Evolutionary conservation across 2,113 vertebrate species (phyloP).

Genomic region (Eleginops maclovinus): DNA sequence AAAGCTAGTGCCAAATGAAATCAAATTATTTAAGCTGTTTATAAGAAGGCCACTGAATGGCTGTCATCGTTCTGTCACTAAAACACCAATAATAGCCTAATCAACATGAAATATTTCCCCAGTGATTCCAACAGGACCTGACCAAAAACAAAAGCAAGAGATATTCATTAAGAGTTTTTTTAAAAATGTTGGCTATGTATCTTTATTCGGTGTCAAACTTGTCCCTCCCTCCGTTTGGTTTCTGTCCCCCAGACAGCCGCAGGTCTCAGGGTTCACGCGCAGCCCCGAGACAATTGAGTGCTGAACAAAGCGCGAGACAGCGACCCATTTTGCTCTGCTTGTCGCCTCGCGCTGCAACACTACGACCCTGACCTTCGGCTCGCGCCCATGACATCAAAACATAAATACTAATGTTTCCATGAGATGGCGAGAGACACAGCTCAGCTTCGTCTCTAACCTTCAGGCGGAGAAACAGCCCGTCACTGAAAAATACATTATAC

Average conservation of each 20-base stretch:
- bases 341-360: slow-evolving; percentile 78
- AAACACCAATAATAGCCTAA: neutral
- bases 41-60: neutral
- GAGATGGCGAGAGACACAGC: slow-evolving; percentile 7
- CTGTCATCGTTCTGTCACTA: neutral
- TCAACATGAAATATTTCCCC: neutral
- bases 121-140: neutral
- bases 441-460: slow-evolving; percentile 7
- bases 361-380: slow-evolving; percentile 77
- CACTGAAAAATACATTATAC: slow-evolving; percentile 25
- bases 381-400: slow-evolving; percentile 65
- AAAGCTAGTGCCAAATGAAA: neutral
- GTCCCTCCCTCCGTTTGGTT: neutral
- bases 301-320: slow-evolving; percentile 81
- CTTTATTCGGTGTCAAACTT: neutral
- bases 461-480: neutral
- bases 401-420: slow-evolving; percentile 51
- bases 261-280: slow-evolving; percentile 78
- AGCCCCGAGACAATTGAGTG: slow-evolving; percentile 78
- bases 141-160: neutral
- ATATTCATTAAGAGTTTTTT: neutral
- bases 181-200: neutral
- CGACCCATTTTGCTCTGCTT: slow-evolving; percentile 72
- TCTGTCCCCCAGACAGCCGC: slow-evolving; percentile 66
- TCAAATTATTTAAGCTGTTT: neutral